These are phyloP conservation scores for Ceratotherium simum DNA, from an alignment of 2,113 vertebrate genomes.

Conservation along the genomic window DNA sequence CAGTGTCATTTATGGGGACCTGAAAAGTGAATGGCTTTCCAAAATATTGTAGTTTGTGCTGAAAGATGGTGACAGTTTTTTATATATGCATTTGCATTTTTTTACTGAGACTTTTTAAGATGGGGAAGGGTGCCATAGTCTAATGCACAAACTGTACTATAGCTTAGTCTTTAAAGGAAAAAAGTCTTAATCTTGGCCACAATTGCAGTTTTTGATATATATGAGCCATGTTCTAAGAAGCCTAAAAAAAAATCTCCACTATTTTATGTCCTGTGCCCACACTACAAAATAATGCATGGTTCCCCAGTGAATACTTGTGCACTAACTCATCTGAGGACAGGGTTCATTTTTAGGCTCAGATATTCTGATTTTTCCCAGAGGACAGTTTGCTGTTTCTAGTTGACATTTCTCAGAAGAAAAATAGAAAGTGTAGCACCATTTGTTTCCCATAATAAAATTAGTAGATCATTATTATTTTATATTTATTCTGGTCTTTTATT, in stretches of 20 bases:
- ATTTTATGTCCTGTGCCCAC: conserved; percentile 72
- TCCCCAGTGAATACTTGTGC: conserved; percentile 76
- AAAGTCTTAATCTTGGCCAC: conserved; percentile 72
- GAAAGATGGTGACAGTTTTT: conserved; percentile 38
- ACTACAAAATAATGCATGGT: conserved; percentile 69
- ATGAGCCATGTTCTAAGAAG: conserved; percentile 75
- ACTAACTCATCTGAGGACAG: conserved; percentile 83
- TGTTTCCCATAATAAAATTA: conserved; percentile 86
- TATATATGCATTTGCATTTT: neutral
- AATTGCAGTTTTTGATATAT: conserved; percentile 79
- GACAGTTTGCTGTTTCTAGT: conserved; percentile 85
- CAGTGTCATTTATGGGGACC: conserved; percentile 24
- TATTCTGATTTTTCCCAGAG: conserved; percentile 84
- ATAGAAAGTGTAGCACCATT: conserved; percentile 84
- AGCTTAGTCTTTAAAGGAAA: conserved; percentile 58
- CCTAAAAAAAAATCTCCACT: conserved; percentile 71
- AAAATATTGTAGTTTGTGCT: conserved; percentile 38
- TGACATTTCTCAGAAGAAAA: conserved; percentile 87
- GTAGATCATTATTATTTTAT: conserved; percentile 87
- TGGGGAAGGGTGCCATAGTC: neutral
- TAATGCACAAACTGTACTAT: conserved; percentile 69
- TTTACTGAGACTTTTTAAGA: conserved; percentile 30
- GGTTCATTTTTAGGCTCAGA: conserved; percentile 83
- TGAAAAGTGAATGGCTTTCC: conserved; percentile 65
- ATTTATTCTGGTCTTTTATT: conserved; percentile 84